A percentile compares a stretch with the other conserved stretches of the same genome.
Evolutionary conservation across 2,888 invertebrate genomes (phyloP).

Genomic region (Trachelus troglodyta): DNA sequence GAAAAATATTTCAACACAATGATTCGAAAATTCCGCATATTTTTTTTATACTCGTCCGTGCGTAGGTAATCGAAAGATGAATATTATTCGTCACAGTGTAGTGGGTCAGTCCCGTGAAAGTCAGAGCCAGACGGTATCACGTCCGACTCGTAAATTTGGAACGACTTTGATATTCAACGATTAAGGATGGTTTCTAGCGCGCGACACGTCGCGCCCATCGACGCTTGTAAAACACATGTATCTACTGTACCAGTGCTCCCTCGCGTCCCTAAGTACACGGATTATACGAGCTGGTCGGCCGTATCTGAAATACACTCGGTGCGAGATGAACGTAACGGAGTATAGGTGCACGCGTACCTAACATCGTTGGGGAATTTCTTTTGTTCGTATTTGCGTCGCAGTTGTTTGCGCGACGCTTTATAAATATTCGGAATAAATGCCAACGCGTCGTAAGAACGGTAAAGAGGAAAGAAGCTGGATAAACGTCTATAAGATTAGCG

Average conservation of each 20-base stretch:
- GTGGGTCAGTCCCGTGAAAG: neutral
- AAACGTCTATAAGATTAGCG: neutral
- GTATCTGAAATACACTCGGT: neutral
- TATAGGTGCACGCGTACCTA: neutral
- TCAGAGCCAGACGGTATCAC: neutral
- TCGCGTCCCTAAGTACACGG: neutral
- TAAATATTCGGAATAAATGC: neutral
- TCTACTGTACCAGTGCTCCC: neutral
- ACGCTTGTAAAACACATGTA: neutral
- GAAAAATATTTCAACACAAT: neutral
- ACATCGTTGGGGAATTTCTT: neutral
- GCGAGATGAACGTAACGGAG: neutral
- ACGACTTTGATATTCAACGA: neutral
- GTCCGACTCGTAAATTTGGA: neutral
- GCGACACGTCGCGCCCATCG: neutral
- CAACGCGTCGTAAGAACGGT: conserved; percentile 53
- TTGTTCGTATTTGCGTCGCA: neutral
- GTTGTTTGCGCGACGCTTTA: neutral
- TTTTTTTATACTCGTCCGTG: neutral
- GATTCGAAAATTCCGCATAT: neutral
- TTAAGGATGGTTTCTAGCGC: neutral
- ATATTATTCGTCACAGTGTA: neutral
- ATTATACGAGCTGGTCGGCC: neutral
- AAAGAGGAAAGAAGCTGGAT: conserved; percentile 8
- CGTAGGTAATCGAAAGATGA: neutral